Percentiles rank a stretch among this genome's conserved stretches.
Evolutionary conservation across 2,888 invertebrate species (phyloP).

Genomic region (Halictus quadricinctus): DNA sequence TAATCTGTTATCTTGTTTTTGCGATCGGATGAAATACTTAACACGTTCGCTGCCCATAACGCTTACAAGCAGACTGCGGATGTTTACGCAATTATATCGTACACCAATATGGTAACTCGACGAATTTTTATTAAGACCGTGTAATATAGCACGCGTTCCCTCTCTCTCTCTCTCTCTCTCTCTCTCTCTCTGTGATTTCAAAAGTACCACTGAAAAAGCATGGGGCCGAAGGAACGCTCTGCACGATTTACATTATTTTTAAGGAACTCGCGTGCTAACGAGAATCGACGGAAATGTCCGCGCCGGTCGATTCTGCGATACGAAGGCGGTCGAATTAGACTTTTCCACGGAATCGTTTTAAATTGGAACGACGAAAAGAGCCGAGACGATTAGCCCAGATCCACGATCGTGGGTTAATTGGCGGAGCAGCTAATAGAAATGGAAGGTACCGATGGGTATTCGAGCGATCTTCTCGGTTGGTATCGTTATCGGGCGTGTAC

Average conservation of each 20-base stretch:
- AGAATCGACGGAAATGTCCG: background rate
- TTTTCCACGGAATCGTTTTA: background rate
- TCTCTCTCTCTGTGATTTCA: background rate
- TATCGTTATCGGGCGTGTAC: conserved; percentile 68
- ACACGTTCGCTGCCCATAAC: background rate
- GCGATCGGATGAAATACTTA: conserved; percentile 5
- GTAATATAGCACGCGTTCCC: background rate
- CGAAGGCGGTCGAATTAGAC: background rate
- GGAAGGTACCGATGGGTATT: background rate
- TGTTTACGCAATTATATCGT: background rate
- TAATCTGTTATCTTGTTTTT: background rate
- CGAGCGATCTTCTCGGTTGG: conserved; percentile 47
- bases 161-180: background rate
- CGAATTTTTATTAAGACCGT: background rate
- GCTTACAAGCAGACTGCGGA: background rate
- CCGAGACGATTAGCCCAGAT: background rate
- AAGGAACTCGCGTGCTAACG: background rate
- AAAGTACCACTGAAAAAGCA: too few species aligned
- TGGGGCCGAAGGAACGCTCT: too few species aligned
- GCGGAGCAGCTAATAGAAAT: background rate
- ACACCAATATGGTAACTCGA: background rate
- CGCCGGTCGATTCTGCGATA: too few species aligned
- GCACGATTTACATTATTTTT: background rate
- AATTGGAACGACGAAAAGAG: background rate
- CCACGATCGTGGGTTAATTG: background rate